Evolutionary conservation across 2,888 invertebrate genomes (phyloP), one percentile per base, ranked within the genome.

Genomic region (Esperia sulphurella): DNA sequence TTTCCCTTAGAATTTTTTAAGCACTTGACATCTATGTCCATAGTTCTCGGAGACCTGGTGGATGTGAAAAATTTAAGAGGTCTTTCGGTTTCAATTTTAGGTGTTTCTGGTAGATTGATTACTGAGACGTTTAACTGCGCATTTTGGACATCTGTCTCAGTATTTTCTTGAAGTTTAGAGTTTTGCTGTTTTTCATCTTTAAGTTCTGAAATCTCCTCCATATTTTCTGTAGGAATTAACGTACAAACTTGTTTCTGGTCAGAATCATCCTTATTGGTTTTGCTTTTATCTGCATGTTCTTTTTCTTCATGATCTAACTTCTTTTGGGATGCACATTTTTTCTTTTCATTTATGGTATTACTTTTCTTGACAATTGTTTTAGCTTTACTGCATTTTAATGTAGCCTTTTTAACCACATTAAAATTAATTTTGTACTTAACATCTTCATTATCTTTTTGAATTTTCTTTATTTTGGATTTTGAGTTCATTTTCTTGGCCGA

Each of bases 11-110:
- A 81, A 57, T 75, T 88, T 68, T 89, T 89, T 43, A 75, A 82
- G 58, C 81, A 87, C 68, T 88, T 89, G 0, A 89, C 83, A 58
- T 89, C 89, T 47, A 89, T 86, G 44, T 89, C 89, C 13, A 89
- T 83, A 29, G 74, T 84, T 58, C 88, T 77, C 13, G 87, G 86
- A 41, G 83, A 81, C 61, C 89, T 71, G 52, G 56, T 76, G 1
- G 89, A 88, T 9, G 88, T 89, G 49, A 89, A 89, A 67, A 89
- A 89, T 63, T 88, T 89, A 4, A 81, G 88, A 39, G 87, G 87
- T 53, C 88, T 72, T 63, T 88, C 89, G 21, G 60, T 70, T 66
- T 89, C 88, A 48, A 68, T 40, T 73, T 83, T 89, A 8, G 78
- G 71, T n/a, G 73, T 66, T 47, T 84, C 83, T 8, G 61, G 42